These are phyloP conservation scores for Falco naumanni DNA, from an alignment of 2,797 vertebrate species.

Conservation along the genomic window DNA sequence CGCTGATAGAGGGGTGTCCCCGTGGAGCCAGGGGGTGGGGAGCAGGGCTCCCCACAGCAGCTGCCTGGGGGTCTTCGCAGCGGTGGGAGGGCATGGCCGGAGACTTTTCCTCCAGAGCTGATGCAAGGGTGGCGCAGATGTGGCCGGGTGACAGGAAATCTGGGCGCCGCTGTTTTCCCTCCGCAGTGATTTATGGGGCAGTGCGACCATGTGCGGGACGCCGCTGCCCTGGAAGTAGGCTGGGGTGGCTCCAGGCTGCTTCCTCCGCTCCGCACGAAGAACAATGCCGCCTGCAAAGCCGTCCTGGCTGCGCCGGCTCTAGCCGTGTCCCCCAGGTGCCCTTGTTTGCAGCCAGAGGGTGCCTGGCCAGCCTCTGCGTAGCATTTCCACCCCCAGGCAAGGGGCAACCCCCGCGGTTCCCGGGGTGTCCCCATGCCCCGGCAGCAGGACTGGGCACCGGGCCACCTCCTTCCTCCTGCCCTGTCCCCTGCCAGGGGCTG, in stretches of 20 bases:
- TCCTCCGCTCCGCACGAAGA: neutral
- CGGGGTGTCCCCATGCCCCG: neutral
- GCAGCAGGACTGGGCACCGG: accelerated
- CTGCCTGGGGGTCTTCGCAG: accelerated
- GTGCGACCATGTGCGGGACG: neutral
- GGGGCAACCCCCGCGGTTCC: neutral
- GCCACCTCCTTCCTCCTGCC: neutral
- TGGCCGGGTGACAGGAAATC: neutral
- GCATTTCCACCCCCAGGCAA: neutral
- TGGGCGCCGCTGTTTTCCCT: neutral
- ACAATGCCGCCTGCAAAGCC: conserved; percentile 34
- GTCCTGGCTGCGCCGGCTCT: neutral
- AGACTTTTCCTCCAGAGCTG: neutral
- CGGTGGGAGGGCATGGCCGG: neutral
- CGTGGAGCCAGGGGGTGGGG: accelerated
- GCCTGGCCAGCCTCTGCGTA: neutral
- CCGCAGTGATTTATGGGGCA: neutral
- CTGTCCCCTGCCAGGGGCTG: neutral
- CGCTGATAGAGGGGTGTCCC: neutral
- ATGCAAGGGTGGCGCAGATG: neutral
- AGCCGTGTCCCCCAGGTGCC: neutral
- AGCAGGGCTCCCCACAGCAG: neutral
- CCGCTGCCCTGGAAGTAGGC: conserved; percentile 5
- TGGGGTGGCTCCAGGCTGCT: conserved; percentile 30
- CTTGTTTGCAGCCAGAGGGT: neutral